Evolutionary conservation across 2,797 vertebrate genomes (phyloP).

Genomic region (Aselliscus stoliczkanus): DNA sequence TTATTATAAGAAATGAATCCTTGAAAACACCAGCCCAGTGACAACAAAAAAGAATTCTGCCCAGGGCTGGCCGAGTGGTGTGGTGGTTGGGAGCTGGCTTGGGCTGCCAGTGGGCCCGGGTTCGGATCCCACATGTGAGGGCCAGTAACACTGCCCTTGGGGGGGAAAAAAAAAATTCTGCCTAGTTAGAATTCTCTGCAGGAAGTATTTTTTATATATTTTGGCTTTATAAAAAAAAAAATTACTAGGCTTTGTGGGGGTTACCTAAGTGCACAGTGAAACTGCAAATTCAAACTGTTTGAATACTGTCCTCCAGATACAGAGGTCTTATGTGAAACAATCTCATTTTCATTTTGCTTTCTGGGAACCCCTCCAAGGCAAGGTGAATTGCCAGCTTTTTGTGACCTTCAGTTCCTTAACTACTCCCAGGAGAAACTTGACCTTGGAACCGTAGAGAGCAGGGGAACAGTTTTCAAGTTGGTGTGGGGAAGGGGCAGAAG

Average conservation of each 20-base stretch:
- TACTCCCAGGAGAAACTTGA: constrained; percentile 41
- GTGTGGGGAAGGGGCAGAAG: not conserved
- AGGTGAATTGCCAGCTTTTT: not conserved
- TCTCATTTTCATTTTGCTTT: constrained; percentile 56
- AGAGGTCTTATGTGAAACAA: constrained; percentile 49
- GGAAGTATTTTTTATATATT: constrained; percentile 40
- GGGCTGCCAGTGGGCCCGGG: too few species aligned
- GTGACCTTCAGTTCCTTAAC: constrained; percentile 46
- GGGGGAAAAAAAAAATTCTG: constrained; percentile 25
- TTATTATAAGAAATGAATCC: constrained; percentile 32
- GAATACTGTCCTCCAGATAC: constrained; percentile 3
- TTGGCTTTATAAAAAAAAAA: not conserved
- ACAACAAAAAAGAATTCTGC: too few species aligned
- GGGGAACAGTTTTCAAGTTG: not conserved
- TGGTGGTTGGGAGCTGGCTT: too few species aligned
- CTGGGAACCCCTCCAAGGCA: constrained; percentile 50
- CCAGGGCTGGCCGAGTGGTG: too few species aligned
- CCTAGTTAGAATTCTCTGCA: constrained; percentile 21
- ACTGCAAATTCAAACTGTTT: constrained; percentile 4
- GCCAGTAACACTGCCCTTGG: too few species aligned
- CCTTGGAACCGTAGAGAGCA: constrained; percentile 31
- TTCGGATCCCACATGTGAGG: too few species aligned
- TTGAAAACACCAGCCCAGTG: constrained; percentile 14
- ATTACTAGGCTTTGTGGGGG: not conserved
- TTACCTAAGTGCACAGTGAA: constrained; percentile 44